phyloP scores from a whole-genome alignment of 1,140 invertebrate genomes.

The Meloidogyne exigua region DNA sequence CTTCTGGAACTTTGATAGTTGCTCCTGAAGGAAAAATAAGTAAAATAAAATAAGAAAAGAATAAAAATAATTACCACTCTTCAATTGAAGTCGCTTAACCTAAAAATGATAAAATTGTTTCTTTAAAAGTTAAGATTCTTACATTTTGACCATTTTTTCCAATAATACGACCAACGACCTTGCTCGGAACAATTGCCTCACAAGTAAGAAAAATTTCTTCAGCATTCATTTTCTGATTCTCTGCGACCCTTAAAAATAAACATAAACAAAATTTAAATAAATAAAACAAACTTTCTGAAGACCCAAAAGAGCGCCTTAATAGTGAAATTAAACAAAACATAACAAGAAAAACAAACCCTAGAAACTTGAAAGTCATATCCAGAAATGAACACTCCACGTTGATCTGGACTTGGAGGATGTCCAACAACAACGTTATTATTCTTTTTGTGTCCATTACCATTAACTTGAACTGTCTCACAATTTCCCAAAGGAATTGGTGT shows the following conservation, averaged over 20 bases:
- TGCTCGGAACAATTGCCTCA: slow-evolving; percentile 27
- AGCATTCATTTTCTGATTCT: slow-evolving; percentile 7
- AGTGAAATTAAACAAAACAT: background rate
- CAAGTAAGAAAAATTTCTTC: slow-evolving; percentile 18
- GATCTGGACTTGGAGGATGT: slow-evolving; percentile 1
- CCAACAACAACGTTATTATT: background rate
- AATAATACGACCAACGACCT: slow-evolving; percentile 36
- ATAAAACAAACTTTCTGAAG: slow-evolving; percentile 13
- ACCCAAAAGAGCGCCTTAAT: slow-evolving; percentile 23
- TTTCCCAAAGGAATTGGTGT: background rate
- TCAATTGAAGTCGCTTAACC: slow-evolving; percentile 31
- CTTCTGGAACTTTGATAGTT: slow-evolving; percentile 33
- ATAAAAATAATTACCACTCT: background rate
- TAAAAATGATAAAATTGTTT: background rate
- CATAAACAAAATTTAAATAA: background rate
- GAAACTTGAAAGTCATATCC: slow-evolving; percentile 30
- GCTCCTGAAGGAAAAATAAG: background rate
- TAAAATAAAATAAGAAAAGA: background rate
- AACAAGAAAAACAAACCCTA: slow-evolving; percentile 7
- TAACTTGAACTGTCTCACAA: background rate
- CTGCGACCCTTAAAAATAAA: slow-evolving; percentile 10
- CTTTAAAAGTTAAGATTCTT: background rate
- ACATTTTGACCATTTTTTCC: slow-evolving; percentile 40
- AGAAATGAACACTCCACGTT: slow-evolving; percentile 18
- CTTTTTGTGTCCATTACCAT: background rate